Evolutionary conservation across 1,140 invertebrate genomes (phyloP).

Genomic region (Scaptomyza hsui): DNA sequence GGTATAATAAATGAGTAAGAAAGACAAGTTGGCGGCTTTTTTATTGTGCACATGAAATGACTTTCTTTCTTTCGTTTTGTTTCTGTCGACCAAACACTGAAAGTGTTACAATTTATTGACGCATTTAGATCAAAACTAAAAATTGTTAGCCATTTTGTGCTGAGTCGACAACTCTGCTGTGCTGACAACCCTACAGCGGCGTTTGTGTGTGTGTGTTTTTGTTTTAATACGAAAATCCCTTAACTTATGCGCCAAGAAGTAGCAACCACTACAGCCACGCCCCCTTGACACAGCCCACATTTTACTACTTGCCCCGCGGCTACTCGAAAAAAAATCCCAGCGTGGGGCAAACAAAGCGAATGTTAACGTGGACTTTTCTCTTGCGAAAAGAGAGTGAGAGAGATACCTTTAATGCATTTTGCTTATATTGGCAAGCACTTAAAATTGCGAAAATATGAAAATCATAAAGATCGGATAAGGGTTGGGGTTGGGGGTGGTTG

Average conservation of each 20-base stretch:
- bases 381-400: neutral
- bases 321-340: conserved; percentile 24
- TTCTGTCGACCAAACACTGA: conserved; percentile 58
- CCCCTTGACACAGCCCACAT: neutral
- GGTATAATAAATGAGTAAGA: conserved; percentile 21
- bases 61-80: conserved; percentile 63
- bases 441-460: conserved; percentile 79
- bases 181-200: conserved; percentile 36
- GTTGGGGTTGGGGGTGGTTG: neutral
- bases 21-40: conserved; percentile 33
- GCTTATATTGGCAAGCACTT: conserved; percentile 81
- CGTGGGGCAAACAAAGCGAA: conserved; percentile 11
- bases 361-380: conserved; percentile 11
- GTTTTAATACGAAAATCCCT: conserved; percentile 73
- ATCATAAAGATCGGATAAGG: conserved; percentile 55
- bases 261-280: conserved; percentile 12
- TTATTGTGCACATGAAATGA: conserved; percentile 66
- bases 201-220: conserved; percentile 51
- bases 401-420: conserved; percentile 80
- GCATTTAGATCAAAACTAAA: conserved; percentile 83
- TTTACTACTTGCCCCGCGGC: conserved; percentile 54
- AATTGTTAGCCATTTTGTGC: conserved; percentile 69
- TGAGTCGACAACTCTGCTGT: conserved; percentile 53
- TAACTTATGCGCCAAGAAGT: conserved; percentile 49
- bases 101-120: conserved; percentile 82